Base-by-base conservation (phyloP, 1,140 invertebrate genomes). In the Lanistes nyassanus region DNA sequence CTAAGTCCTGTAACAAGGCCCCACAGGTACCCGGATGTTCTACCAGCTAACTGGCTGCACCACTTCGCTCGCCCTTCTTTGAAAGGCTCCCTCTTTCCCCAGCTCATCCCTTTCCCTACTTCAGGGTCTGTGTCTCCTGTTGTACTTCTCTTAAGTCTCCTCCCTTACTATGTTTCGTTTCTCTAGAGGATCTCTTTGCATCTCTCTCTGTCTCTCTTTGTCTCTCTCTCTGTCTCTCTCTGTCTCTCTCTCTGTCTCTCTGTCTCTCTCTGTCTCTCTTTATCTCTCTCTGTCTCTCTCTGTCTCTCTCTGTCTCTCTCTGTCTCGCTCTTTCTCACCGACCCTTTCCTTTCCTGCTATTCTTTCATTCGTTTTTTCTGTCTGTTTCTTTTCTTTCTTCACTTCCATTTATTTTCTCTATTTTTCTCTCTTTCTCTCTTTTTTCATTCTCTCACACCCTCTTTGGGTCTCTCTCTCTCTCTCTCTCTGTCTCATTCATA, bases 171-270 rank as follows among this genome's bases (percentile, higher is more conserved):
- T 60, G 23, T 60, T 29, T n/a, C 56, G n/a, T 65, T 36, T 65
- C 31, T 34, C 26, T 65, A n/a, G 19, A 21, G 19, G 34, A 31
- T 65, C 26, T 65, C 62, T 5, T 19, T 65, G 31, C 39, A 31
- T 31, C 62, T 23, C 31, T 31, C 26, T 65, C 58, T 65, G 31
- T 65, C 26, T 65, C 62, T 65, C 31, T 65, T 26, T 39, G 3
- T n/a, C n/a, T n/a, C n/a, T 62, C n/a, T 62, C 58, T 62, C 58
- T 62, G 23, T 62, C 58, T 62, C 58, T 62, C 58, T 62, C 53
- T 62, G 23, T 62, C 58, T 62, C n/a, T 62, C 58, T 62, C 58
- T 62, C 16, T 65, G 31, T 29, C 31, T 65, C 31, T 65, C 26
- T 34, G 31, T 29, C 31, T 34, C 31, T 29, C 31, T 34, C 31